Evolutionary conservation across 2,888 invertebrate species (phyloP), one percentile per base, ranked within the genome.

Genomic region (Cyrtodaria siliqua): DNA sequence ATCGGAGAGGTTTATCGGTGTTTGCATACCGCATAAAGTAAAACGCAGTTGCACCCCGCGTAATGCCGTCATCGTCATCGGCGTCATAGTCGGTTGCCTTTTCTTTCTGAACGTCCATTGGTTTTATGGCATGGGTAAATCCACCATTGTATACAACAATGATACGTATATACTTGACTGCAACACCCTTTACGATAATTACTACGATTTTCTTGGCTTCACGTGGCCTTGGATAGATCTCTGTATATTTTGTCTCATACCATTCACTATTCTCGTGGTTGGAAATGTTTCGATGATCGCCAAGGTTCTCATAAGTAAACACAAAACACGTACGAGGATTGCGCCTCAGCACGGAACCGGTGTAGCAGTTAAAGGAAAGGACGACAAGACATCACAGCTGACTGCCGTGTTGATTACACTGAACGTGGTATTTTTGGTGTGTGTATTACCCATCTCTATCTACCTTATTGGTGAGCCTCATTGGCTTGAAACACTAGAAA

Each of bases 171-270:
- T 69, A 2, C 12, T 12, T 2, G 67, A 68, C 33, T 87, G 89
- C 62, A 8, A 6, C 0, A 69, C 50, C 29, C 27, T 81, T 2
- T 26, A 63, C 38, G 20, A 63, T 0, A 69, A 59, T 0, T 89
- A 88, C 62, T 8, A 18, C 0, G 0, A 62, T 2, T 89, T 88
- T 61, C 62, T 69, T 29, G 24, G 18, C 16, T 20, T 71, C 2
- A 59, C 79, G 12, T 91, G 90, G 89, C 86, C 88, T 9, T 90
- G 88, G 87, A 83, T 91, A 27, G 91, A 91, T 75, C 71, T 89
- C n/a, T 73, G 81, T 47, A 68, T 83, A 9, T 89, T 84, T 71
- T 86, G 84, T 55, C 53, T 87, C 9, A 56, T 90, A 16, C 91
- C 91, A 0, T 87, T 86, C 20, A 9, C 74, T 27, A 64, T 90